Evolutionary conservation across 2,113 vertebrate genomes (phyloP).

Genomic region (Eptatretus burgeri): DNA sequence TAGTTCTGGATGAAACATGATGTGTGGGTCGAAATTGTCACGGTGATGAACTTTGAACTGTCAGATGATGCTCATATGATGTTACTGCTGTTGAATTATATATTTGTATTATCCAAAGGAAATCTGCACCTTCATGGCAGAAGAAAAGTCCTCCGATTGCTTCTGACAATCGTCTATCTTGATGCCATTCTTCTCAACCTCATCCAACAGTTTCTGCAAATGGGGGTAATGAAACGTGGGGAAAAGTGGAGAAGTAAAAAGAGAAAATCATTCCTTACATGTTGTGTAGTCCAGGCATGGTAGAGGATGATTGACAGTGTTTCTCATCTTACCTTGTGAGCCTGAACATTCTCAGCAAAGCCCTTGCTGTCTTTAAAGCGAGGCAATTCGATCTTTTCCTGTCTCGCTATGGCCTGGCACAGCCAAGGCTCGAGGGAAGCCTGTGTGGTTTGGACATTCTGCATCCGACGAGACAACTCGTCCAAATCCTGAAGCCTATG

Average conservation of each 20-base stretch:
- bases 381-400: slow-evolving; percentile 53
- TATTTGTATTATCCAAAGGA: too few relatives aligned
- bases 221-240: not conserved
- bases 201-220: slow-evolving; percentile 48
- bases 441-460: slow-evolving; percentile 50
- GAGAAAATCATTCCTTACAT: too few relatives aligned
- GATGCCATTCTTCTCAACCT: slow-evolving; percentile 45
- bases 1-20: slow-evolving; percentile 37
- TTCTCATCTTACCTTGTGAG: slow-evolving; percentile 40
- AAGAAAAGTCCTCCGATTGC: slow-evolving; percentile 20
- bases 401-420: slow-evolving; percentile 33
- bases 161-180: slow-evolving; percentile 70
- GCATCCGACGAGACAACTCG: slow-evolving; percentile 52
- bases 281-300: too few relatives aligned
- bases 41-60: too few relatives aligned
- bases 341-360: slow-evolving; percentile 41
- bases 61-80: too few relatives aligned
- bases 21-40: not conserved
- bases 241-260: not conserved
- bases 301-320: too few relatives aligned
- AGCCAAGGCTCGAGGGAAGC: slow-evolving; percentile 49
- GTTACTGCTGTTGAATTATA: too few relatives aligned
- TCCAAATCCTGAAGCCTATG: slow-evolving; percentile 41
- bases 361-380: slow-evolving; percentile 26
- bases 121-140: not conserved